phyloP scores from a whole-genome alignment of 2,797 vertebrate species.

The Hippocampus kuda region DNA sequence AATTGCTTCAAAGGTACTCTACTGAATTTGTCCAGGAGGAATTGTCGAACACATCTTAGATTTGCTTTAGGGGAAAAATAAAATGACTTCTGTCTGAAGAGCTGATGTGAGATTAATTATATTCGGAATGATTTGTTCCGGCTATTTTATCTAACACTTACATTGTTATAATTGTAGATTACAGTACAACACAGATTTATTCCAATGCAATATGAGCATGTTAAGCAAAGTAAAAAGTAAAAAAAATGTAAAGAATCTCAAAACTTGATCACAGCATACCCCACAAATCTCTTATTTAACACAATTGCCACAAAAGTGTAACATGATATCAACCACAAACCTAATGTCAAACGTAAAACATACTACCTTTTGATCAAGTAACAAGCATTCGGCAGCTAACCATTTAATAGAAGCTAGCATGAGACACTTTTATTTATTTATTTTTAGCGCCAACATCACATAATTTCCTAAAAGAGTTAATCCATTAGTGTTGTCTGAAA shows the following conservation, averaged over 20 bases:
- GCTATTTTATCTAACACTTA: background rate
- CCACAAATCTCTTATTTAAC: no score
- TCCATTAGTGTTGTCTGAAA: no score
- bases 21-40: constrained; percentile 47
- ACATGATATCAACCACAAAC: no score
- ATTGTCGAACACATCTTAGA: background rate
- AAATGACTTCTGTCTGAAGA: background rate
- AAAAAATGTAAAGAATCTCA: background rate
- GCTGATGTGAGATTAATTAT: background rate
- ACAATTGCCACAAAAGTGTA: no score
- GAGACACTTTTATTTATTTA: no score
- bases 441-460: no score
- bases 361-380: no score
- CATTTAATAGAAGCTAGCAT: no score
- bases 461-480: no score
- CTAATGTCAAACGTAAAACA: no score
- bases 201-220: background rate
- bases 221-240: background rate
- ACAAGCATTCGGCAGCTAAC: no score
- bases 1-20: constrained; percentile 47
- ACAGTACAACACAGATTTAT: no score
- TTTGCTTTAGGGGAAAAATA: background rate
- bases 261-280: background rate
- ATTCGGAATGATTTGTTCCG: background rate
- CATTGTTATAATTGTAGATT: background rate